phyloP scores from a whole-genome alignment of 2,888 invertebrate species.

The Stenodera caucasica region DNA sequence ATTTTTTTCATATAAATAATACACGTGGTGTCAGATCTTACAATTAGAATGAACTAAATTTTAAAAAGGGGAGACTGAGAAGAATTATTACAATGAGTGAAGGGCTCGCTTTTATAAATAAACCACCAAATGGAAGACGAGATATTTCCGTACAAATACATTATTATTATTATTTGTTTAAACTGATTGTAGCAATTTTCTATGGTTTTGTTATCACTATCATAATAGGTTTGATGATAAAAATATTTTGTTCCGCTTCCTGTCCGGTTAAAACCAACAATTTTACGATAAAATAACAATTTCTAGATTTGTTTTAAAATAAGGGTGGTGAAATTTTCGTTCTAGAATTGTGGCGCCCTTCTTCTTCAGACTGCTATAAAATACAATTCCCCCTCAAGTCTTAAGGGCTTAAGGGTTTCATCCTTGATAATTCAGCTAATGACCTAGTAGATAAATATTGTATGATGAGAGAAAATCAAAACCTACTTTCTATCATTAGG shows the following conservation, averaged over 20 bases:
- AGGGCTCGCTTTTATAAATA: constrained; percentile 1
- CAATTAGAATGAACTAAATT: neutral
- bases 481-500: neutral
- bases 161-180: neutral
- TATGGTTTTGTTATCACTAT: neutral
- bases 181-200: neutral
- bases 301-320: no score
- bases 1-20: no score
- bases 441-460: no score
- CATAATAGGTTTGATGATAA: neutral
- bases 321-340: no score
- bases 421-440: no score
- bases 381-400: no score
- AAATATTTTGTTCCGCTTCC: neutral
- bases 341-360: no score
- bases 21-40: neutral
- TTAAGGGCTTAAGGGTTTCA: no score
- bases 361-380: no score
- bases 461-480: neutral
- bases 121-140: constrained; percentile 1
- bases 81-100: neutral
- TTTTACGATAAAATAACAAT: no score
- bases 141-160: neutral
- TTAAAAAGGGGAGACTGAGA: neutral
- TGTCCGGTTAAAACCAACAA: neutral